Evolutionary conservation across 2,888 invertebrate species (phyloP).

Genomic region (Lapara coniferarum): DNA sequence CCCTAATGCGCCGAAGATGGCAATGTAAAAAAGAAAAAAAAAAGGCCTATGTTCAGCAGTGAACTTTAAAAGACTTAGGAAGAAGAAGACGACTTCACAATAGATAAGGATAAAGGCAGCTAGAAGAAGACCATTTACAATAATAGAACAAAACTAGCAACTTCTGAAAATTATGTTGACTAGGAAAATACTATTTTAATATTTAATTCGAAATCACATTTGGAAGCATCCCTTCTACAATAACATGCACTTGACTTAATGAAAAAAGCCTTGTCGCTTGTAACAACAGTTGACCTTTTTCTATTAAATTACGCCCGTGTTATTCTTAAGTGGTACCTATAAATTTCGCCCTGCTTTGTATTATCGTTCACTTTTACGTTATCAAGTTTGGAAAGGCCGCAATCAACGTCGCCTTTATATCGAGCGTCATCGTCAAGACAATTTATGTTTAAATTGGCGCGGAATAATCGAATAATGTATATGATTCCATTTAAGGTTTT

Average conservation of each 20-base stretch:
- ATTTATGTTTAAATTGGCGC: background rate
- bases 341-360: constrained; percentile 40
- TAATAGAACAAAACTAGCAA: background rate
- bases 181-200: constrained; percentile 4
- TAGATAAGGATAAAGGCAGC: too few species aligned
- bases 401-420: constrained; percentile 7
- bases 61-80: too few species aligned
- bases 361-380: constrained; percentile 22
- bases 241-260: constrained; percentile 44
- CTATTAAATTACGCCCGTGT: constrained; percentile 48
- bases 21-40: too few species aligned
- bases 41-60: too few species aligned
- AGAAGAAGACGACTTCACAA: too few species aligned
- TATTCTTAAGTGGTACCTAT: constrained; percentile 48
- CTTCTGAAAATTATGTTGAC: background rate
- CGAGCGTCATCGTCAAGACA: constrained; percentile 11
- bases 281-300: constrained; percentile 52
- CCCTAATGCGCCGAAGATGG: too few species aligned
- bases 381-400: constrained; percentile 13
- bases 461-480: background rate
- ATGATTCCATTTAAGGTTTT: background rate
- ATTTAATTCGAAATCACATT: constrained; percentile 15
- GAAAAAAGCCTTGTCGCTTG: constrained; percentile 49
- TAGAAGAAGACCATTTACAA: background rate
- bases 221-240: constrained; percentile 20